A percentile compares a stretch with the other conserved stretches of the same genome.
Conservation (phyloP, 1,140 invertebrate genomes). For the Notospermus geniculatus region DNA sequence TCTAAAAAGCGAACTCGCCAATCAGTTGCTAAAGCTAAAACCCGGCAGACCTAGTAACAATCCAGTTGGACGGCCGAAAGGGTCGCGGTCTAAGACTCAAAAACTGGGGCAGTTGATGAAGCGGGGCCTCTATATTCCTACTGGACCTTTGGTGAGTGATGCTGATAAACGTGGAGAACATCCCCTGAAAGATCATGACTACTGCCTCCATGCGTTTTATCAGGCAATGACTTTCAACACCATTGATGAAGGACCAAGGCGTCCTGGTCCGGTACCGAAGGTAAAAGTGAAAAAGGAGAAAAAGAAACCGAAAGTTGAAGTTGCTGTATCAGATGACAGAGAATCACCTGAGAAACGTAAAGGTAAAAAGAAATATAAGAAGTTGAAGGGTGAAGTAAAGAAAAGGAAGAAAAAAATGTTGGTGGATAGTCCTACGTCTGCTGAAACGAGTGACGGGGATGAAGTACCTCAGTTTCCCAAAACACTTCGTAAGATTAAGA, state of each 20-base stretch:
- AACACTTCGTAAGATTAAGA: background rate
- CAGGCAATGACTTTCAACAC: slow-evolving; percentile 6
- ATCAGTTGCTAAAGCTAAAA: background rate
- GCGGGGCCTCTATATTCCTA: too few species aligned
- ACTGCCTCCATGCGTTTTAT: slow-evolving; percentile 17
- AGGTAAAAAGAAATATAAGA: background rate
- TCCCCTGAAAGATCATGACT: slow-evolving; percentile 20
- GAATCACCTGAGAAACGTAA: slow-evolving; percentile 6
- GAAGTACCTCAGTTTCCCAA: background rate
- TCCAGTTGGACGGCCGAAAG: slow-evolving; percentile 5
- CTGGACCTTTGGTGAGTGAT: background rate
- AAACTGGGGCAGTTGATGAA: too few species aligned
- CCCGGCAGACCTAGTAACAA: background rate
- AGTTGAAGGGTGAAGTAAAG: background rate
- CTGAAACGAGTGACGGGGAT: slow-evolving; percentile 1
- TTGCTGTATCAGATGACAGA: background rate
- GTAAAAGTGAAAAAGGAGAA: slow-evolving; percentile 10
- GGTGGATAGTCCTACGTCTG: background rate
- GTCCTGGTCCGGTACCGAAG: background rate
- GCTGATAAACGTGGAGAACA: slow-evolving; percentile 3
- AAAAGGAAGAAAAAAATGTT: slow-evolving; percentile 4
- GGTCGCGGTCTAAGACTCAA: too few species aligned
- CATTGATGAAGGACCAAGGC: background rate
- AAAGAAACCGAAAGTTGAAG: background rate
- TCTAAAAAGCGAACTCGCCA: slow-evolving; percentile 4